Base-by-base conservation (phyloP, 2,113 vertebrate species). In the Phrynosoma platyrhinos region DNA sequence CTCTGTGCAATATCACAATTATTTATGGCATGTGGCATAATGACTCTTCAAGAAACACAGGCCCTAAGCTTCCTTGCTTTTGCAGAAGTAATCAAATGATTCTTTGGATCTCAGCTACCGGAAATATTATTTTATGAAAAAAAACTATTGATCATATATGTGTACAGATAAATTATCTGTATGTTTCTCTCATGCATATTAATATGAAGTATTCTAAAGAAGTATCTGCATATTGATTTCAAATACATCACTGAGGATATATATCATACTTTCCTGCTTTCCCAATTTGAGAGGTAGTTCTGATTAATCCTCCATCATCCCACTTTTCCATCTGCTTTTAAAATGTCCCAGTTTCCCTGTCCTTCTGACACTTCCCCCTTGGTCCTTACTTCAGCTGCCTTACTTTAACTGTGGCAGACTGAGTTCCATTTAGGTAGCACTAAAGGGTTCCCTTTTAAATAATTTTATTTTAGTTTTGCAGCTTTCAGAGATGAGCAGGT, bases 401-500 rank as follows among this genome's bases (percentile, higher is more conserved):
- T 47, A 47, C 47, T 47, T 47, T 7, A 47, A 47, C 47, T 47
- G 47, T 7, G 47, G 2, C 47, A 47, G 47, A 47, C 47, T 47
- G 47, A 47, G 47, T 47, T 47, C 7, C 4, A 18, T 25, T 64
- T 9, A 25, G 52, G n/a, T 18, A 21, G 52, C 21, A 55, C 20
- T 74, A 36, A 82, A 42, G 9, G 25, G 5, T 74, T 84, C 20
- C n/a, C 2, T 27, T 42, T 52, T 58, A 80, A 80, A 85, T 40
- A 21, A 62, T 52, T 82, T 64, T 80, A 66, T 72, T 87, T 66
- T 55, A 71, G 7, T 55, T 72, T 3, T 87, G 4, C 66, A 58
- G n/a, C 4, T 81, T 88, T 80, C 66, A 40, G 23, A 80, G 52
- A 72, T 55, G 77, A 87, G 27, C n/a, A 87, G 40, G 66, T 82